Base-by-base conservation (phyloP, 2,888 invertebrate species). In the Cremastinae sp. region DNA sequence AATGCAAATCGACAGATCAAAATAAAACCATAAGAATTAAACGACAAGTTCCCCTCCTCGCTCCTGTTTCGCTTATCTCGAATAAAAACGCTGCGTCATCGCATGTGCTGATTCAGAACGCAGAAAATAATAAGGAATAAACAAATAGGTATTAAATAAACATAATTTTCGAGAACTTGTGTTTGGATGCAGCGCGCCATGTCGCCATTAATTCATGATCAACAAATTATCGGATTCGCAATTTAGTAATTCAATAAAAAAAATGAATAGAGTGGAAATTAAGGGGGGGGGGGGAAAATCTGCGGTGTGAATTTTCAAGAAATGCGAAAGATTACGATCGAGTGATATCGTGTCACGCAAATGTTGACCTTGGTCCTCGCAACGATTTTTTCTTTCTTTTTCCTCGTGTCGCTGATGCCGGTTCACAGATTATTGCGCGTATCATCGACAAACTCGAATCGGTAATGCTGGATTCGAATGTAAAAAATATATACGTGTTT, bases 271-370 rank as follows among this genome's bases (percentile, higher is more conserved):
- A n/a, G n/a, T n/a, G n/a, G n/a, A n/a, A n/a, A n/a, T n/a, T n/a
- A n/a, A n/a, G n/a, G n/a, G n/a, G n/a, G n/a, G n/a, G n/a, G n/a
- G n/a, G n/a, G n/a, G n/a, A n/a, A n/a, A n/a, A n/a, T n/a, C n/a
- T n/a, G 59, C 45, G 59, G 2, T 45, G 28, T 54, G 9, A 7
- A 22, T 56, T 43, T 49, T 14, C 10, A 18, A 34, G 51, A 47
- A 20, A 12, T 12, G 14, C 14, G 49, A 4, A 14, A 10, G 54
- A 65, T 61, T 49, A 51, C 36, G 51, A 66, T 56, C 22, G 14
- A 49, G 65, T 49, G 14, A 69, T 22, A 66, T 66, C 71, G 56
- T 56, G 41, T 66, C 61, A 61, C 16, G 22, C 38, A 8, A 28
- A 12, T 12, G 41, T 49, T 41, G 58, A 41, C 71, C 54, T 66